Conservation (phyloP, 2,888 invertebrate species). For the Chalcosyrphus nemorum region DNA sequence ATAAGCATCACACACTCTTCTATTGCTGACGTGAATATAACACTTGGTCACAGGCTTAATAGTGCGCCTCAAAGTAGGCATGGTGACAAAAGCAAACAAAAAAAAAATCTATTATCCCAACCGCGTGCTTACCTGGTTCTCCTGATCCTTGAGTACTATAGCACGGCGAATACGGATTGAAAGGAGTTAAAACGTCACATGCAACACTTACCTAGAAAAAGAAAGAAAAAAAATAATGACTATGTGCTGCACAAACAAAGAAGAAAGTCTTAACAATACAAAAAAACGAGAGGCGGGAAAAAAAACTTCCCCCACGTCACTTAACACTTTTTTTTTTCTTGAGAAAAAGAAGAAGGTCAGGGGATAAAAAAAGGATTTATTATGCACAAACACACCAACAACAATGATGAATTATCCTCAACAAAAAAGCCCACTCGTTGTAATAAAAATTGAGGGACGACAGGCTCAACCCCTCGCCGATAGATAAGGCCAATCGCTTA, state of each 20-base stretch:
- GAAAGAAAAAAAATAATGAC: constrained; percentile 26
- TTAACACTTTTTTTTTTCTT: neutral
- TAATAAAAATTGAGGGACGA: neutral
- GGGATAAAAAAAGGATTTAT: constrained; percentile 23
- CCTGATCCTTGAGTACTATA: neutral
- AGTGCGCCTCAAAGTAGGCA: neutral
- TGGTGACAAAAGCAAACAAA: neutral
- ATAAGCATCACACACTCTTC: constrained; percentile 15
- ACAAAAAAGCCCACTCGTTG: neutral
- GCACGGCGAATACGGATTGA: constrained; percentile 7
- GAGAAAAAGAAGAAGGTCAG: constrained; percentile 16
- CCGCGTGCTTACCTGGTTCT: constrained; percentile 7
- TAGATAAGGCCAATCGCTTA: constrained; percentile 15
- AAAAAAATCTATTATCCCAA: constrained; percentile 8
- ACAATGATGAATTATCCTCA: constrained; percentile 36
- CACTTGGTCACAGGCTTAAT: neutral
- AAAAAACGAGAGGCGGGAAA: no score
- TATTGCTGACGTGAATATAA: neutral
- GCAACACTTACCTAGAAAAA: constrained; percentile 60
- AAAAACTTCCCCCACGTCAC: neutral
- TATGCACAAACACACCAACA: constrained; percentile 12
- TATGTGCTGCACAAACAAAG: constrained; percentile 8
- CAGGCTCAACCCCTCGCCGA: neutral
- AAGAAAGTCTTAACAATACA: neutral
- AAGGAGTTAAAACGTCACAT: constrained; percentile 38